These are phyloP conservation scores for Sterrhoptilus dennistouni DNA, from an alignment of 2,113 vertebrate genomes.

Conservation along the genomic window DNA sequence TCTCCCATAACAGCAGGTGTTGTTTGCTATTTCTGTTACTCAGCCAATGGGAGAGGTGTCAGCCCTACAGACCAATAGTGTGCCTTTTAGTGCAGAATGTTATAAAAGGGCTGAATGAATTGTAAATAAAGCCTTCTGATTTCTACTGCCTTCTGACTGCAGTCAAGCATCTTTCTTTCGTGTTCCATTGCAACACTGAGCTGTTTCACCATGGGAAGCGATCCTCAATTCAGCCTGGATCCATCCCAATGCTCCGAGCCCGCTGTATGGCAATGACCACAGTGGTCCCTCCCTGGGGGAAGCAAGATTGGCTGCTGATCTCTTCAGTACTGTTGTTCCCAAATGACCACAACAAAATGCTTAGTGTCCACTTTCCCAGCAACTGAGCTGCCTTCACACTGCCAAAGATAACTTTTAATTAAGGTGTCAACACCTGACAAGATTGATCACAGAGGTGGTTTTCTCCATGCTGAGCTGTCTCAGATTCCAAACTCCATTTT, in stretches of 20 bases:
- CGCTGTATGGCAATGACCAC: accelerated
- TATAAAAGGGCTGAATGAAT: too few species aligned
- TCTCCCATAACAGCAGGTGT: too few species aligned
- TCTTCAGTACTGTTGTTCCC: neutral
- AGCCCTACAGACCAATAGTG: too few species aligned
- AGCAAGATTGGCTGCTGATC: neutral
- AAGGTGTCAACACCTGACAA: neutral
- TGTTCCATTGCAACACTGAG: neutral
- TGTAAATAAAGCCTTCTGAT: too few species aligned
- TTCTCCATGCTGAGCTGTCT: neutral
- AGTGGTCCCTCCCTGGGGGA: neutral
- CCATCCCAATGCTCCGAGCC: accelerated
- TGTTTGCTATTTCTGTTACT: too few species aligned
- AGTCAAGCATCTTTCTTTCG: too few species aligned
- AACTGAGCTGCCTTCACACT: neutral
- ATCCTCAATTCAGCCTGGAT: neutral
- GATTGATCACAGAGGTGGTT: neutral
- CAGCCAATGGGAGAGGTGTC: too few species aligned
- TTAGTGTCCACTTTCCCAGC: neutral
- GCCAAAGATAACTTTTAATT: slow-evolving; percentile 12
- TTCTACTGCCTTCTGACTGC: too few species aligned
- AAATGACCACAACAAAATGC: neutral
- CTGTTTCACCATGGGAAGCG: accelerated
- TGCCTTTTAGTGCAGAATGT: too few species aligned
- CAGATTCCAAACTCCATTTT: neutral